phyloP scores from a whole-genome alignment of 2,113 vertebrate species.

The Otolemur garnettii region DNA sequence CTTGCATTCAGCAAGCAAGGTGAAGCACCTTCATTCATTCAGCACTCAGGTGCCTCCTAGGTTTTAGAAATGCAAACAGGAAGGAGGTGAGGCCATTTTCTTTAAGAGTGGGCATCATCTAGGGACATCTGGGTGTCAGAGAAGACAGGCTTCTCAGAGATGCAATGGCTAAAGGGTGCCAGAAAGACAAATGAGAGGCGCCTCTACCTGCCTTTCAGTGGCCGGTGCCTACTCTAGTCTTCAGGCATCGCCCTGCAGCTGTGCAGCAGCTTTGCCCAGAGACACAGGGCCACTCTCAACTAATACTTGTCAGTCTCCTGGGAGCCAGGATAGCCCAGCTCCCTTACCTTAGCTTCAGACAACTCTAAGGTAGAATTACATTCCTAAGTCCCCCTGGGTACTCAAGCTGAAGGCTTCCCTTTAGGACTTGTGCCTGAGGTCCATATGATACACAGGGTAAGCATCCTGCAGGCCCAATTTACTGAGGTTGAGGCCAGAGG shows the following conservation, averaged over 20 bases:
- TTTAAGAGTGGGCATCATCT: not conserved
- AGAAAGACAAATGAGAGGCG: not conserved
- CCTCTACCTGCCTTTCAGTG: not conserved
- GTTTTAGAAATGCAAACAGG: not conserved
- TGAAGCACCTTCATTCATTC: not conserved
- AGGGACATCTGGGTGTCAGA: not conserved
- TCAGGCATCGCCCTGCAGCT: not conserved
- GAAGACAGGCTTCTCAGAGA: not conserved
- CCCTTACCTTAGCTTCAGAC: not conserved
- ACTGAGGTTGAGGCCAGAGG: not conserved
- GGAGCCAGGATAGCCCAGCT: not conserved
- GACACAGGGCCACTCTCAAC: not conserved
- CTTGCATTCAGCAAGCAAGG: not conserved
- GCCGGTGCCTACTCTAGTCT: not conserved
- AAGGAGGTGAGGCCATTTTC: not conserved
- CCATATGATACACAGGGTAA: no score
- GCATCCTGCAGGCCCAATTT: no score
- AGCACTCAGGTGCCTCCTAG: not conserved
- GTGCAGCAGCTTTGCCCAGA: not conserved
- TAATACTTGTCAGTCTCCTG: not conserved
- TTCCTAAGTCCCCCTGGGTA: not conserved
- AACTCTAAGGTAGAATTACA: not conserved
- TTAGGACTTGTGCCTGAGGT: not conserved
- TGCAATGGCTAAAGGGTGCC: not conserved
- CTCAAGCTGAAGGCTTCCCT: not conserved